Evolutionary conservation across 2,797 vertebrate species (phyloP).

Genomic region (Chrysolophus pictus): DNA sequence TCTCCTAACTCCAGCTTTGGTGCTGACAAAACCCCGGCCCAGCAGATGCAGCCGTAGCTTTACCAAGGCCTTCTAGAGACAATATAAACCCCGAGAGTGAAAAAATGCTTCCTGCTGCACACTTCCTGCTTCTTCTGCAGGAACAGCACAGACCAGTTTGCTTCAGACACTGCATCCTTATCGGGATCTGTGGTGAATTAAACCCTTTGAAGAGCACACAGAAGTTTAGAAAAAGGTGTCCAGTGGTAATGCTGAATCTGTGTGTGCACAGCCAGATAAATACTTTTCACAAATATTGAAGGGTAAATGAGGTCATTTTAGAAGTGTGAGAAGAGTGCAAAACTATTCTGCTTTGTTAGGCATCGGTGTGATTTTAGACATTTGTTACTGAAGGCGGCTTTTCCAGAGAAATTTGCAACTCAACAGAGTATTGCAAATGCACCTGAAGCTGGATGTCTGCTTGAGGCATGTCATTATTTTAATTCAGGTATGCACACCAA

Average conservation of each 20-base stretch:
- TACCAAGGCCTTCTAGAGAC: conserved; percentile 48
- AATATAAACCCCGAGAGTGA: conserved; percentile 23
- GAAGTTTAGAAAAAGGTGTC: not conserved
- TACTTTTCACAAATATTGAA: not conserved
- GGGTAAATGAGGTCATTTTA: not conserved
- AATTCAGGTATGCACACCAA: conserved; percentile 21
- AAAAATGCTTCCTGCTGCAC: conserved; percentile 66
- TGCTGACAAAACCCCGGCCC: conserved; percentile 38
- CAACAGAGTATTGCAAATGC: not conserved
- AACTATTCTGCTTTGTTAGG: not conserved
- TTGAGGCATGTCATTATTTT: conserved; percentile 44
- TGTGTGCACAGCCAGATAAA: not conserved
- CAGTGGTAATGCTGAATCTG: not conserved
- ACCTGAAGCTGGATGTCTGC: not conserved
- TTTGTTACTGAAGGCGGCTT: not conserved
- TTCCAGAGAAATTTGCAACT: conserved; percentile 6
- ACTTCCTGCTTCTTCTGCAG: conserved; percentile 57
- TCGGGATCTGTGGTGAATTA: conserved; percentile 22
- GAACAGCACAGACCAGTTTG: conserved; percentile 26
- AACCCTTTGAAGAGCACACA: not conserved
- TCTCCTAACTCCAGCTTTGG: not conserved
- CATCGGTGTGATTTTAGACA: not conserved
- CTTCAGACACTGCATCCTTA: conserved; percentile 6
- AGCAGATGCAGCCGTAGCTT: conserved; percentile 30
- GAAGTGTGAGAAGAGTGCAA: not conserved